A percentile compares a stretch with the other conserved stretches of the same genome.
These are phyloP conservation scores for Okapia johnstoni DNA, from an alignment of 2,113 vertebrate genomes.

Conservation along the genomic window DNA sequence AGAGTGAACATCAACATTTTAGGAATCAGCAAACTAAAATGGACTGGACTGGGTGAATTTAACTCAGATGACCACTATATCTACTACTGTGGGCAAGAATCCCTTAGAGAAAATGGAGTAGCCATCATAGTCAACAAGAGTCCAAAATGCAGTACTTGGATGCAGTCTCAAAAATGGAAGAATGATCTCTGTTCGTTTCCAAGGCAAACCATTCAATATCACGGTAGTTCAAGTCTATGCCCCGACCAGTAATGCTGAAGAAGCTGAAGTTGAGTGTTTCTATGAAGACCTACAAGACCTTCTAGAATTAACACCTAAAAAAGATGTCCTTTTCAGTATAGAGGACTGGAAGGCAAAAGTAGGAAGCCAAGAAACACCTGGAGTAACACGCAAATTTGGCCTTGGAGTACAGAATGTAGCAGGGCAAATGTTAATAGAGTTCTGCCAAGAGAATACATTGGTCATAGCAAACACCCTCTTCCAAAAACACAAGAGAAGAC, in stretches of 20 bases:
- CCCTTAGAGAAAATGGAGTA: neutral
- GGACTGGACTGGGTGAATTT: neutral
- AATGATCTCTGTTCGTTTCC: neutral
- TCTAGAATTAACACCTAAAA: neutral
- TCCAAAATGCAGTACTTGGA: neutral
- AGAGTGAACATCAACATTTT: neutral
- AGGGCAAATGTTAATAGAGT: neutral
- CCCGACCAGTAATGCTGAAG: neutral
- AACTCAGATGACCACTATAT: neutral
- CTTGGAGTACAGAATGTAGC: neutral
- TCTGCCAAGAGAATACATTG: neutral
- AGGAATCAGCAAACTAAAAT: neutral
- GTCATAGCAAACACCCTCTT: neutral
- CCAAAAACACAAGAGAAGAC: neutral
- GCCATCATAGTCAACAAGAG: neutral
- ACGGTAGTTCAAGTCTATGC: neutral
- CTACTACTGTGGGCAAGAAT: neutral
- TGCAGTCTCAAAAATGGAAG: neutral
- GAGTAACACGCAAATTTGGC: neutral
- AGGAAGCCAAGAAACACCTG: neutral
- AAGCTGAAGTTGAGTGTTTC: neutral
- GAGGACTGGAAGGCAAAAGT: neutral
- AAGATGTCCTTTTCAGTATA: neutral
- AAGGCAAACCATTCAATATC: neutral
- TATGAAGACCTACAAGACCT: neutral